A percentile compares a stretch with the other conserved stretches of the same genome.
phyloP scores from a whole-genome alignment of 2,797 vertebrate genomes.

The Hephaestus fuliginosus region DNA sequence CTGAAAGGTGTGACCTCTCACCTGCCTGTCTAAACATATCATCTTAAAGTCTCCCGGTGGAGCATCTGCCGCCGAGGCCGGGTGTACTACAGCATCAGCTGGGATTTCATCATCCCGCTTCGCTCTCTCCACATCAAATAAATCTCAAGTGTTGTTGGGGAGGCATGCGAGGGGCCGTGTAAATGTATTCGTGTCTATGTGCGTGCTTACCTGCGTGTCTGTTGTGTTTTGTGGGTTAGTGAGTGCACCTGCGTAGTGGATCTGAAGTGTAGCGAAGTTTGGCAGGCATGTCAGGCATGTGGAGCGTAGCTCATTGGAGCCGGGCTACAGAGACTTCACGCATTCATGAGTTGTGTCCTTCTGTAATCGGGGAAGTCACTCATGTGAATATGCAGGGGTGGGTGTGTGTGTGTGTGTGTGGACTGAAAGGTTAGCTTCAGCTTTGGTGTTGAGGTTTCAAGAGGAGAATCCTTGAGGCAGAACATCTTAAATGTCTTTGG shows the following conservation, averaged over 20 bases:
- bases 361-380: constrained; percentile 1
- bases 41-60: constrained; percentile 36
- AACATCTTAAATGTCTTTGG: background rate
- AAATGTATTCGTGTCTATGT: background rate
- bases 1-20: constrained; percentile 49
- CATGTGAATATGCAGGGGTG: background rate
- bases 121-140: constrained; percentile 13
- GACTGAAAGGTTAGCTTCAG: background rate
- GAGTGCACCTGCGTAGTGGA: background rate
- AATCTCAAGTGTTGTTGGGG: background rate
- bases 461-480: background rate
- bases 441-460: background rate
- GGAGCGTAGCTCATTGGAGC: background rate
- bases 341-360: constrained; percentile 20
- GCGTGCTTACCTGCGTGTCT: background rate
- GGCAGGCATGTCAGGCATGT: constrained; percentile 33
- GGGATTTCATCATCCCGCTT: constrained; percentile 45
- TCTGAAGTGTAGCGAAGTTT: background rate
- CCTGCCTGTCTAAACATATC: constrained; percentile 49
- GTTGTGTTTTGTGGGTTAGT: background rate
- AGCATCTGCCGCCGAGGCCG: constrained; percentile 24
- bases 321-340: constrained; percentile 10
- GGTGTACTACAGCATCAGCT: constrained; percentile 7
- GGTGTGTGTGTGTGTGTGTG: background rate
- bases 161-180: background rate